Evolutionary conservation across 1,140 invertebrate genomes (phyloP), one percentile per base, ranked within the genome.

Genomic region (Doryteuthis pealeii): DNA sequence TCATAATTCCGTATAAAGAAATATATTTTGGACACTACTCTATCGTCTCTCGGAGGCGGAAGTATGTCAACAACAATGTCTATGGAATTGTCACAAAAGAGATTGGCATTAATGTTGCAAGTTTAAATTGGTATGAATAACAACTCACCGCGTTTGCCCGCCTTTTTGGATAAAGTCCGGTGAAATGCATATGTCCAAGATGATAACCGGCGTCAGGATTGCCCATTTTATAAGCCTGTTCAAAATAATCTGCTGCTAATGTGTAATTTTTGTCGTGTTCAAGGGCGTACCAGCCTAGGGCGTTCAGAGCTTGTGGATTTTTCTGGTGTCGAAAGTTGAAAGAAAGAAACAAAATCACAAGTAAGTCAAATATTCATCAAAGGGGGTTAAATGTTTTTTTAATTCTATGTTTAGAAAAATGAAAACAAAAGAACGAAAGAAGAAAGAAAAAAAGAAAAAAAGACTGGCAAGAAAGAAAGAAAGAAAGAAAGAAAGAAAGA

Each of bases 231-330:
- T 78, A 80, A 1, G 85, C 76, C 71, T 81, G 18, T 33, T 81
- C 74, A 72, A 84, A 86, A 35, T 80, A 80, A 28, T 72, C 49
- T 14, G 71, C 79, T 12, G 85, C 85, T 43, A 81, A 72, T 12
- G 77, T 77, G 45, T 77, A 75, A 77, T 87, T 83, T 22, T 73
- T 76, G 12, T 83, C 80, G 26, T 70, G 68, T 33, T 79, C 79
- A 66, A 84, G 73, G 8, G 84, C 83, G 71, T 84, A 78, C 85
- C 84, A 86, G 2, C 85, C 85, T 5, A 87, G 74, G 1, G 83
- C 81, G 62, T 79, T 83, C n/a, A 86, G 31, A 0, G 85, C 83
- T 62, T 74, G 32, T 1, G 81, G 80, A 70, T 82, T 79, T 68
- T 76, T 74, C 83, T 85, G n/a, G n/a, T n/a, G n/a, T n/a, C n/a